phyloP scores from a whole-genome alignment of 2,888 invertebrate species.

The Syrista parreyssii region DNA sequence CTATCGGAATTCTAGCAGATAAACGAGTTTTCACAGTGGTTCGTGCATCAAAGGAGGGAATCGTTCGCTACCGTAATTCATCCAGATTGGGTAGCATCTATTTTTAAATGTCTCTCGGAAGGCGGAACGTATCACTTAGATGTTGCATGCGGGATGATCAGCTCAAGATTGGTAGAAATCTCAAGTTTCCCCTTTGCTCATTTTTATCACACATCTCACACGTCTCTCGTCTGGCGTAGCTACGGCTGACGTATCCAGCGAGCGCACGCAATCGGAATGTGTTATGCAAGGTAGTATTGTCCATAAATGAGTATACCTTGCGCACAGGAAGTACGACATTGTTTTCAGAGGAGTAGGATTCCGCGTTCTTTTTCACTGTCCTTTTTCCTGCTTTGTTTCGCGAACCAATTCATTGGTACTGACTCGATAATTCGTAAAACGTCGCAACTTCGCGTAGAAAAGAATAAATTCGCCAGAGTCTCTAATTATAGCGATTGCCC shows the following conservation, averaged over 20 bases:
- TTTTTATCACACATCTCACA: background rate
- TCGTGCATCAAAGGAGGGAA: background rate
- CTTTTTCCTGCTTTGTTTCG: background rate
- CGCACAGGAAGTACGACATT: background rate
- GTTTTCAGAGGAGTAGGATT: background rate
- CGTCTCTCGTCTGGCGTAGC: background rate
- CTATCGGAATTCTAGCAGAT: background rate
- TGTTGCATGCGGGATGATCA: background rate
- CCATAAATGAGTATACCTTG: background rate
- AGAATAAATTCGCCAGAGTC: background rate
- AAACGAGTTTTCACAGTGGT: background rate
- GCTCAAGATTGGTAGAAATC: background rate
- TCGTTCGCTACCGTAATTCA: background rate
- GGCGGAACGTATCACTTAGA: background rate
- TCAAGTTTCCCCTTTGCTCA: background rate
- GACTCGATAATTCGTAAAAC: background rate
- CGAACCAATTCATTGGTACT: background rate
- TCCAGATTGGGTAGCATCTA: background rate
- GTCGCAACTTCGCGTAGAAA: background rate
- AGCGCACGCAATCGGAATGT: background rate
- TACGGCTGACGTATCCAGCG: background rate
- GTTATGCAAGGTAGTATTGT: slow-evolving; percentile 1
- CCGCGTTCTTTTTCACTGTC: background rate
- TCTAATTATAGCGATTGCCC: background rate
- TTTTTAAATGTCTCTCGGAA: background rate